phyloP scores from a whole-genome alignment of 2,113 vertebrate genomes.

The Narcine bancroftii region DNA sequence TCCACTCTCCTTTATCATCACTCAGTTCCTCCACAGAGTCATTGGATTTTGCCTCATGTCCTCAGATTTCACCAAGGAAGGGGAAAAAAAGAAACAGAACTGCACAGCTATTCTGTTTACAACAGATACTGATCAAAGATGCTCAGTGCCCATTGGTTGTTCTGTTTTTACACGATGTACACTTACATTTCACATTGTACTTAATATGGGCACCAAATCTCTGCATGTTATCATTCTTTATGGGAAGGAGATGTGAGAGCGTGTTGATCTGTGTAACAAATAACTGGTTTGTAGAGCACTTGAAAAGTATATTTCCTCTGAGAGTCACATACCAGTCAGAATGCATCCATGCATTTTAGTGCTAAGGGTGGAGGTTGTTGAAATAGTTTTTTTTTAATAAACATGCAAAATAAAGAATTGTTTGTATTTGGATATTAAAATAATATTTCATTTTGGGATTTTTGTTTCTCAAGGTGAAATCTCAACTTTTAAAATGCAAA shows the following conservation, averaged over 20 bases:
- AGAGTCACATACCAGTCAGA: neutral
- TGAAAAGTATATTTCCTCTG: neutral
- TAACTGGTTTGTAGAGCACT: neutral
- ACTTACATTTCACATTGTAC: neutral
- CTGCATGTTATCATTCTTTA: neutral
- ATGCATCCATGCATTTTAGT: neutral
- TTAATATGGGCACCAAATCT: neutral
- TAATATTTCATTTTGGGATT: neutral
- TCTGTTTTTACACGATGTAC: neutral
- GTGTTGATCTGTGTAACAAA: neutral
- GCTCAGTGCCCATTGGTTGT: neutral
- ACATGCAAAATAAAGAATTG: neutral
- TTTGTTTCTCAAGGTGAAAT: neutral
- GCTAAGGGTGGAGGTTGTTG: too few relatives aligned
- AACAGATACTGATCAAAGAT: too few relatives aligned
- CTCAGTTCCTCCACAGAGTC: neutral
- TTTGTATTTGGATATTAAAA: neutral
- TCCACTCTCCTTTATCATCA: too few relatives aligned
- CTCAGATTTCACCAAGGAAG: neutral
- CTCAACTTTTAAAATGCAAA: neutral
- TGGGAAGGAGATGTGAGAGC: neutral
- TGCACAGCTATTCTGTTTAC: neutral
- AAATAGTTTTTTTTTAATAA: neutral
- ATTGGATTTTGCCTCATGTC: neutral
- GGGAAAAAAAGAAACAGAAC: neutral